These are phyloP conservation scores for Eira barbara DNA, from an alignment of 2,113 vertebrate genomes.

Conservation along the genomic window DNA sequence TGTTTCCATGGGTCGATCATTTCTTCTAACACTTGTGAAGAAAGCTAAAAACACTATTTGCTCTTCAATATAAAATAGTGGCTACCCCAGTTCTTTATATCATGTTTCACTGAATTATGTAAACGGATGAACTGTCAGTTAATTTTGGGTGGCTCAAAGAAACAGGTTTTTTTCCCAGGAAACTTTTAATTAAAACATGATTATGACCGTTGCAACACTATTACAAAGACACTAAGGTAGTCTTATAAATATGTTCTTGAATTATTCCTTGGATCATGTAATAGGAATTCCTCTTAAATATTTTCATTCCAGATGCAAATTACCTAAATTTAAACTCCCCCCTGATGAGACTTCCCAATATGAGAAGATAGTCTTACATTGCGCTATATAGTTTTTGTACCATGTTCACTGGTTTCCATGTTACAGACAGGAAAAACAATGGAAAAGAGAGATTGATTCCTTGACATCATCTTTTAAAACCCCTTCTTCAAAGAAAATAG, in stretches of 20 bases:
- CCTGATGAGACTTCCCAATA: not conserved
- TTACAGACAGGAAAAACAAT: not conserved
- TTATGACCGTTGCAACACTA: conserved; percentile 7
- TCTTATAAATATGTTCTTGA: conserved; percentile 23
- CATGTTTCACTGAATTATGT: conserved; percentile 1
- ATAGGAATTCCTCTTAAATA: not conserved
- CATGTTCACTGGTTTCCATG: not conserved
- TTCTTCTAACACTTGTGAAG: not conserved
- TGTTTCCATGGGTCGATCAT: not conserved
- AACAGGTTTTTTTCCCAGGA: conserved; percentile 52
- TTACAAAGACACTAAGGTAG: conserved; percentile 1
- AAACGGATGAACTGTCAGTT: conserved; percentile 1
- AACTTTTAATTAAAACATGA: conserved; percentile 62
- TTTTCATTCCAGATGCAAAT: not conserved
- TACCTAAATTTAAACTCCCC: not conserved
- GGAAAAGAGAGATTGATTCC: not conserved
- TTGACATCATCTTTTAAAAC: not conserved
- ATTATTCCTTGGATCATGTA: not conserved
- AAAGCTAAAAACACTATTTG: not conserved
- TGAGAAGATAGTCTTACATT: not conserved
- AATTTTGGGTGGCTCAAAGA: conserved; percentile 43
- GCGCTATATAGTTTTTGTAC: not conserved
- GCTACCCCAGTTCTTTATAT: not conserved
- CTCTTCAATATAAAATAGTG: conserved; percentile 32
- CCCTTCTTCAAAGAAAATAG: not conserved